These are phyloP conservation scores for Congeria kusceri DNA, from an alignment of 2,888 invertebrate species.

Conservation along the genomic window DNA sequence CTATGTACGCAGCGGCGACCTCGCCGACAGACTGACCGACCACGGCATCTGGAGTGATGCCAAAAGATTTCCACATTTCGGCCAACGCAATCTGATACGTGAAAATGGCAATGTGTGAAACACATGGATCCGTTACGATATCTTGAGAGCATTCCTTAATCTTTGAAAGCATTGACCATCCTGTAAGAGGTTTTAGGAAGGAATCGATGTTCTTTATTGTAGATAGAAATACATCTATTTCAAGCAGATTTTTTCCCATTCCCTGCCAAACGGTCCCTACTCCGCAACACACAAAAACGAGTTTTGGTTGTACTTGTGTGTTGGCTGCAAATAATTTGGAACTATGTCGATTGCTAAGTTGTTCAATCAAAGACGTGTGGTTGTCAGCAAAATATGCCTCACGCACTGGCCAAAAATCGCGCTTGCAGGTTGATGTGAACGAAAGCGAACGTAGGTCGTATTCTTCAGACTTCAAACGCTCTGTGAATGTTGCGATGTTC, in stretches of 20 bases:
- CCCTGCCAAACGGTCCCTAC: constrained; percentile 69
- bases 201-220: constrained; percentile 54
- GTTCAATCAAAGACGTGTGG: not conserved
- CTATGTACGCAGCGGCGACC: constrained; percentile 69
- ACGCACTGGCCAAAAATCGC: constrained; percentile 12
- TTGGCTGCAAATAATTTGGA: not conserved
- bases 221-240: constrained; percentile 42
- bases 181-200: constrained; percentile 28
- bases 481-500: constrained; percentile 9
- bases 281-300: constrained; percentile 71
- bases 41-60: constrained; percentile 61
- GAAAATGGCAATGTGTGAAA: constrained; percentile 71
- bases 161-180: constrained; percentile 50
- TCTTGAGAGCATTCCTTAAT: constrained; percentile 26
- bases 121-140: constrained; percentile 45
- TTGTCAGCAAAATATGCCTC: constrained; percentile 6
- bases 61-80: constrained; percentile 60
- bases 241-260: constrained; percentile 65
- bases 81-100: constrained; percentile 66
- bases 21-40: constrained; percentile 76
- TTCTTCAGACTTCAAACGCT: not conserved
- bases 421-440: constrained; percentile 35
- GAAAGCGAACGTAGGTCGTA: constrained; percentile 13
- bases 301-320: not conserved
- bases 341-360: not conserved